Conservation (phyloP, 2,113 vertebrate species). For the Amblyornis subalaris region DNA sequence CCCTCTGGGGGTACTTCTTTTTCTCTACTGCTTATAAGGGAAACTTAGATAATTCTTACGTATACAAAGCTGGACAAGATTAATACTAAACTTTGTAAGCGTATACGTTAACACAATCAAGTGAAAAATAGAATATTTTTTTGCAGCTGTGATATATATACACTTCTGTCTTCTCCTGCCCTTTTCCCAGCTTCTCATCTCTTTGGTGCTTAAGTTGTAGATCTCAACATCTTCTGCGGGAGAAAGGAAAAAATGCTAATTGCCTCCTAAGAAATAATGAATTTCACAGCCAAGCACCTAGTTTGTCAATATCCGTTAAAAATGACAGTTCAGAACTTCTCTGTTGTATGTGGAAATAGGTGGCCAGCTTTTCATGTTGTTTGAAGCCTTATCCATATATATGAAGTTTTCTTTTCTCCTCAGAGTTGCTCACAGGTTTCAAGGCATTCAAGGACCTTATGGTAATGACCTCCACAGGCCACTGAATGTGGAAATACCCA, state of each 20-base stretch:
- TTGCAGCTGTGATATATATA: background rate
- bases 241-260: background rate
- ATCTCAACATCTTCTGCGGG: background rate
- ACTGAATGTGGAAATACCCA: background rate
- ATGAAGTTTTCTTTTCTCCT: background rate
- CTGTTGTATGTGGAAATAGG: background rate
- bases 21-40: background rate
- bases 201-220: background rate
- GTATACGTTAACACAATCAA: background rate
- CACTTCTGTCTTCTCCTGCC: background rate
- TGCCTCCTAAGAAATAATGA: background rate
- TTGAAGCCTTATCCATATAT: background rate
- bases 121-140: background rate
- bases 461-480: fast-evolving
- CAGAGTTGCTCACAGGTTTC: background rate
- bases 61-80: background rate
- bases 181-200: background rate
- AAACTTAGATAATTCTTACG: background rate
- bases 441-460: background rate
- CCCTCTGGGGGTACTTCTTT: background rate
- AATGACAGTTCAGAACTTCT: background rate
- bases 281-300: background rate
- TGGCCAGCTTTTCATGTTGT: background rate
- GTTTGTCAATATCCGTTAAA: background rate
- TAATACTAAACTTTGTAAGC: background rate